Conservation (phyloP, 2,113 vertebrate species). For the Aphelocoma coerulescens region DNA sequence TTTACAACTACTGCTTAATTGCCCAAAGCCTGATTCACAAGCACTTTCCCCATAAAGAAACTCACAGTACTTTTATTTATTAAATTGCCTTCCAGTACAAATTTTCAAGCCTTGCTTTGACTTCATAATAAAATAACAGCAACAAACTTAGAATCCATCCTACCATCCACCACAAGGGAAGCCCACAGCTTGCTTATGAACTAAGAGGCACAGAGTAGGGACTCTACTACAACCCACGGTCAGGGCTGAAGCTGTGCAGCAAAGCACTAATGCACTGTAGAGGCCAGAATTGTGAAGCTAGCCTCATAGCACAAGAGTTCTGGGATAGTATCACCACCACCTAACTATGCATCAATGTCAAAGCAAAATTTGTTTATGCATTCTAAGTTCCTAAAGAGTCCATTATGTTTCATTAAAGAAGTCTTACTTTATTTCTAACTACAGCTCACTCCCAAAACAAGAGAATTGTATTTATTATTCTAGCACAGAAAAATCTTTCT, state of each 20-base stretch:
- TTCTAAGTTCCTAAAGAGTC: neutral
- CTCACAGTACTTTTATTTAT: neutral
- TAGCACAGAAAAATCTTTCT: neutral
- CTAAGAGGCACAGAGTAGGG: neutral
- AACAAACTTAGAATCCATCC: neutral
- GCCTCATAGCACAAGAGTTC: neutral
- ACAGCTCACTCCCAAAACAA: neutral
- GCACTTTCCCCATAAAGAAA: neutral
- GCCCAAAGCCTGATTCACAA: neutral
- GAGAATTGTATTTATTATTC: neutral
- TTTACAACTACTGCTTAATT: neutral
- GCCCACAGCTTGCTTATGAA: neutral
- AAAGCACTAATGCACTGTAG: neutral
- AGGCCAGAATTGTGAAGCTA: neutral
- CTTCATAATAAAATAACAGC: neutral
- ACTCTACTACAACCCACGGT: fast-evolving
- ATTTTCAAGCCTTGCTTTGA: neutral
- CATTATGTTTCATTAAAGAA: neutral
- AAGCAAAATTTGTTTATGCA: neutral
- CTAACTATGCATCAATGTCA: neutral
- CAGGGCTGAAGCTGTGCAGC: neutral
- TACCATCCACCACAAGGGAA: neutral
- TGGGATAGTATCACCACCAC: neutral
- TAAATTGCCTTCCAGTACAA: neutral
- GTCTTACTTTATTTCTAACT: neutral